Percentiles rank a stretch among this genome's conserved stretches.
Evolutionary conservation across 64 coral and sea anemone species (phyloP).

Genomic region (Montipora cactus): DNA sequence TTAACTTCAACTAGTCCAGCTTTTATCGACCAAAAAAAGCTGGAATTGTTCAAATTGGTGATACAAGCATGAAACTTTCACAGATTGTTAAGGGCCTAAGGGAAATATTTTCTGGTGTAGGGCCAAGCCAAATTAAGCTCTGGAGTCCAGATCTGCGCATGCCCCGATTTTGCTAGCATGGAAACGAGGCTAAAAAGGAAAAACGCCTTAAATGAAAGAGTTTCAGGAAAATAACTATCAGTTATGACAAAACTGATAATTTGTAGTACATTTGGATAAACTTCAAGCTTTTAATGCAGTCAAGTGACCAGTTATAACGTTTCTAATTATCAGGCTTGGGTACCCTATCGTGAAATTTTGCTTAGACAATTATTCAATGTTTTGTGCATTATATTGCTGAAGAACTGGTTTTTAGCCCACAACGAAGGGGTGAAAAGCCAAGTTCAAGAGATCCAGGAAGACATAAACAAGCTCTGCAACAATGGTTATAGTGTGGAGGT

Average conservation of each 20-base stretch:
- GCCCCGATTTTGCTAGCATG: slow-evolving; percentile 52
- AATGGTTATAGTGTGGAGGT: too few species aligned
- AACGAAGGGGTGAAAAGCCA: too few species aligned
- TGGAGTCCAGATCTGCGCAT: slow-evolving; percentile 64
- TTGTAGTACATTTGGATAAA: slow-evolving; percentile 36
- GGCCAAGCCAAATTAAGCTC: slow-evolving; percentile 63
- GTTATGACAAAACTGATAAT: slow-evolving; percentile 45
- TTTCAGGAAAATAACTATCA: slow-evolving; percentile 49
- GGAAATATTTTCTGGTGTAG: slow-evolving; percentile 68
- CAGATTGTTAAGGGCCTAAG: neutral
- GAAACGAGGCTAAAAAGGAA: slow-evolving; percentile 71
- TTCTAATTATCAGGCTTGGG: neutral
- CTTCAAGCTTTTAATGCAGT: slow-evolving; percentile 25
- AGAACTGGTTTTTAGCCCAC: too few species aligned
- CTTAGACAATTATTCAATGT: too few species aligned
- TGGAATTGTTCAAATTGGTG: slow-evolving; percentile 66
- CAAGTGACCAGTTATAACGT: slow-evolving; percentile 37
- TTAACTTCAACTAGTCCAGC: too few species aligned
- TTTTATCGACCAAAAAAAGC: too few species aligned
- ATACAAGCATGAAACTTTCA: slow-evolving; percentile 76
- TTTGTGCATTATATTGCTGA: too few species aligned
- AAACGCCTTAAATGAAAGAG: slow-evolving; percentile 17
- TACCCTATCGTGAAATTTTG: too few species aligned
- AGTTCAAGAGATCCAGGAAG: too few species aligned
- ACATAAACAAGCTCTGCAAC: too few species aligned